Evolutionary conservation across 2,888 invertebrate species (phyloP).

Genomic region (Ormyrus thymus): DNA sequence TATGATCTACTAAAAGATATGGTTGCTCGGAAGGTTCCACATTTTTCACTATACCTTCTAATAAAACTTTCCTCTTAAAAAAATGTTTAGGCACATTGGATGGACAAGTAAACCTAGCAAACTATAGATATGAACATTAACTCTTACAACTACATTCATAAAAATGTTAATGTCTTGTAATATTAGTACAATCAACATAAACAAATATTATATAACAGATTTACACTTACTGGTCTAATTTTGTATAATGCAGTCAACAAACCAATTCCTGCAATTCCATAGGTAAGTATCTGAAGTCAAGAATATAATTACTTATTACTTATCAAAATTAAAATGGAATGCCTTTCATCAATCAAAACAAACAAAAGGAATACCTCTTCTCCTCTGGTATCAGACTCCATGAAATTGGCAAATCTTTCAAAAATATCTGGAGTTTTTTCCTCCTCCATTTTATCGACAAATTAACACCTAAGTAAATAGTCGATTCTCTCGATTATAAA

Average conservation of each 20-base stretch:
- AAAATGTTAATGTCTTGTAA: conserved; percentile 22
- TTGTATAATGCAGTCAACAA: conserved; percentile 78
- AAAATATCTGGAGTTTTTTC: conserved; percentile 55
- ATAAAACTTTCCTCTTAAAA: conserved; percentile 76
- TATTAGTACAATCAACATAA: conserved; percentile 18
- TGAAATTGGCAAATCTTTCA: conserved; percentile 62
- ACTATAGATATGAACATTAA: conserved; percentile 71
- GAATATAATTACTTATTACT: conserved; percentile 43
- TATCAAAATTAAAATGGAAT: not conserved
- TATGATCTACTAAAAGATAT: conserved; percentile 77
- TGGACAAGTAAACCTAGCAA: conserved; percentile 80
- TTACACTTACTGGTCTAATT: conserved; percentile 79
- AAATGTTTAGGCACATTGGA: conserved; percentile 79
- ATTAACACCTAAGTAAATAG: not conserved
- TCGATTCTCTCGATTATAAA: conserved; percentile 28
- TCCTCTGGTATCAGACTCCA: conserved; percentile 64
- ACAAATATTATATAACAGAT: conserved; percentile 36
- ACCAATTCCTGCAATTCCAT: conserved; percentile 78
- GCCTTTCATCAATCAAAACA: conserved; percentile 24
- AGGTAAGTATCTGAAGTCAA: conserved; percentile 78
- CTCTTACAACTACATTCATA: conserved; percentile 21
- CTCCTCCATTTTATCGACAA: conserved; percentile 27
- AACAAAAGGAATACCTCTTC: conserved; percentile 58
- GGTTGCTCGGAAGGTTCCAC: conserved; percentile 77
- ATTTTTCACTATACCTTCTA: conserved; percentile 76